Evolutionary conservation across 2,888 invertebrate species (phyloP).

Genomic region (Drosophila buzzatii): DNA sequence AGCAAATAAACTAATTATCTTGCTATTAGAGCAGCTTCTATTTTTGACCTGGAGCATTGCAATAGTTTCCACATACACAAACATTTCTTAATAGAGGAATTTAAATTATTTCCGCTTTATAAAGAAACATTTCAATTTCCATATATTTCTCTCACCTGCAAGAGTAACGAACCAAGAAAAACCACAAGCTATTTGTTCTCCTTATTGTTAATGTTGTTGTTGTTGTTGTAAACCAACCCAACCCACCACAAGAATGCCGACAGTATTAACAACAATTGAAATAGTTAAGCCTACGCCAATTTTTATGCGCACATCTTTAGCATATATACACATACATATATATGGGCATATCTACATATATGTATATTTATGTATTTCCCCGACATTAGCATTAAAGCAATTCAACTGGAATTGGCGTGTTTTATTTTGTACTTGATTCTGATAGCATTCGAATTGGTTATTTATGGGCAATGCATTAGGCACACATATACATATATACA

Average conservation of each 20-base stretch:
- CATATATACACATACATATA: not conserved
- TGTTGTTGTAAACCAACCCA: conserved; percentile 26
- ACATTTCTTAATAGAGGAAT: not conserved
- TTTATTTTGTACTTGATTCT: conserved; percentile 68
- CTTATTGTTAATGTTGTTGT: conserved; percentile 21
- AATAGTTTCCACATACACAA: not conserved
- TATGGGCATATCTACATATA: not conserved
- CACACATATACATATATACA: not conserved
- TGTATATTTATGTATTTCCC: conserved; percentile 3
- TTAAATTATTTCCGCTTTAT: conserved; percentile 9
- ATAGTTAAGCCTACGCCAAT: conserved; percentile 49
- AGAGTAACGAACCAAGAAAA: conserved; percentile 34
- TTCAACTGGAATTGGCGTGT: conserved; percentile 34
- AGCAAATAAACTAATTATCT: not conserved
- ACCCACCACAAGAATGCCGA: conserved; percentile 50
- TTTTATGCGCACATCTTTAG: conserved; percentile 50
- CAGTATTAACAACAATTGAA: conserved; percentile 35
- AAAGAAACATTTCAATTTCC: not conserved
- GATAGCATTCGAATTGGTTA: conserved; percentile 32
- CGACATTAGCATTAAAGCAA: conserved; percentile 27
- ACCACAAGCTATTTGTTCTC: conserved; percentile 30
- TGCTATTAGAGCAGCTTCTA: not conserved
- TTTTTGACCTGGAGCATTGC: not conserved
- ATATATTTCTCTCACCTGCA: conserved; percentile 22
- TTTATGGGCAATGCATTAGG: conserved; percentile 15